Conservation (phyloP, 2,113 vertebrate species). For the Sapayoa aenigma region DNA sequence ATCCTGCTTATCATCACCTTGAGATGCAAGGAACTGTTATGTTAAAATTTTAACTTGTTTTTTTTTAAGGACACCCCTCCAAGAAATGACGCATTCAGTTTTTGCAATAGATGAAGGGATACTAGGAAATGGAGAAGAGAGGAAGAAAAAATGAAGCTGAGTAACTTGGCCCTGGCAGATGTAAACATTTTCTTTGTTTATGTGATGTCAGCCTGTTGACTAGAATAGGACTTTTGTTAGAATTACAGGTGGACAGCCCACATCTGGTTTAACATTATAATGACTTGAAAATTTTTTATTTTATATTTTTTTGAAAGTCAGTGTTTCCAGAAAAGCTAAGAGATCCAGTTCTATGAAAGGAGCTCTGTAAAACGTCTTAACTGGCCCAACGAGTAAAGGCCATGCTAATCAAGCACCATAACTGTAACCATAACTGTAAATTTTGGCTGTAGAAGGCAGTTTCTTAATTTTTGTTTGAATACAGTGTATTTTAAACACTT, state of each 20-base stretch:
- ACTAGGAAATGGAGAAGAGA: background rate
- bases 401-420: background rate
- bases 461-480: background rate
- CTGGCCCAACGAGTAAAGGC: background rate
- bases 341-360: background rate
- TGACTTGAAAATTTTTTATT: background rate
- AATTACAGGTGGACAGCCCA: background rate
- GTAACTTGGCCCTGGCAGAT: accelerated
- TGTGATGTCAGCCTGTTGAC: background rate
- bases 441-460: background rate
- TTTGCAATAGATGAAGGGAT: background rate
- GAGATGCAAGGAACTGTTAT: background rate
- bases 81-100: background rate
- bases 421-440: accelerated
- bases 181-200: background rate
- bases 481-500: background rate
- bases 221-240: background rate
- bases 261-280: background rate
- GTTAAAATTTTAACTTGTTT: background rate
- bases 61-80: background rate
- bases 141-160: background rate
- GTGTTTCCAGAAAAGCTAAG: background rate
- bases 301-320: background rate
- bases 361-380: background rate
- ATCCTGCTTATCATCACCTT: background rate